Base-by-base conservation (phyloP, 2,888 invertebrate genomes). In the Schizotus pectinicornis region DNA sequence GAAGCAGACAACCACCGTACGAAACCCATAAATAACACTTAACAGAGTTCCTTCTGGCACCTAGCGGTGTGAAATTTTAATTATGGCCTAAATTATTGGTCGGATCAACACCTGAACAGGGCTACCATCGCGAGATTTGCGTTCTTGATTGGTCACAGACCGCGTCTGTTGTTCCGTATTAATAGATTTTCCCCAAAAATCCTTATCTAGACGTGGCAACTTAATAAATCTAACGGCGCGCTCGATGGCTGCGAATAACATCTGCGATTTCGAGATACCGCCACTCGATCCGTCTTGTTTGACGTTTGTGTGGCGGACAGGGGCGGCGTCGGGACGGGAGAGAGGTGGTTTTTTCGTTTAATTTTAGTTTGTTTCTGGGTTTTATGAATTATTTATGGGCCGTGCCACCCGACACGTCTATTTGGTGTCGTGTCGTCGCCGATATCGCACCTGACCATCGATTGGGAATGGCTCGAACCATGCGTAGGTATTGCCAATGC, bases 261-360 rank as follows among this genome's bases (percentile, higher is more conserved):
- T 69, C 65, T 69, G 67, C 66, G 68, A 70, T 71, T 62, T 67
- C 59, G 38, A 69, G 70, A 70, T 71, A 68, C 59, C 60, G 56
- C 54, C 64, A 55, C 60, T 55, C 69, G 65, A 73, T 73, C 67
- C 69, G 67, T 70, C 71, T 70, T 71, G 41, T 69, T 73, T 70
- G 71, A 70, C 71, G 62, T 64, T 67, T 67, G 54, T 62, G 61
- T 61, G 67, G 50, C 56, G 63, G 56, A 32, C 45, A 59, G 57
- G 45, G 59, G 55, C 65, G 61, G 55, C 59, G 54, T 47, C 56
- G 54, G 64, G 51, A 45, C 58, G 42, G 46, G 31, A 9, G 39
- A 12, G 35, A 39, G 38, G 22, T 2, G 39, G 12, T 14, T 12
- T 7, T 53, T 57, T 53, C 45, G 61, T 61, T 61, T 54, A 59